These are phyloP conservation scores for Hyles euphorbiae DNA, from an alignment of 1,140 invertebrate species.

Conservation along the genomic window DNA sequence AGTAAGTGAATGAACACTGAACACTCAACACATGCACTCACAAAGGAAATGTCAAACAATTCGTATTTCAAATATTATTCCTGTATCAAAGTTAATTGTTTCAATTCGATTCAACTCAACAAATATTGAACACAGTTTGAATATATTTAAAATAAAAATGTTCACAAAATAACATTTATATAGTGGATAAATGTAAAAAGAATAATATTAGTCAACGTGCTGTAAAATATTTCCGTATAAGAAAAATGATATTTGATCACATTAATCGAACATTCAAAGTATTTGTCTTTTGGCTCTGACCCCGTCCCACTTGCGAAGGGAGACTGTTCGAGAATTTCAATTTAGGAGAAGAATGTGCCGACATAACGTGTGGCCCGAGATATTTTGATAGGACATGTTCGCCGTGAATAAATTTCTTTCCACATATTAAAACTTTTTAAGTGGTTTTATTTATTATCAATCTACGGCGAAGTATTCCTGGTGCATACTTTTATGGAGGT, in stretches of 20 bases:
- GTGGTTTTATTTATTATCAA: constrained; percentile 37
- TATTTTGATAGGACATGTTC: constrained; percentile 74
- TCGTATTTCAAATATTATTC: too few species aligned
- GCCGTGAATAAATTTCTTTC: constrained; percentile 71
- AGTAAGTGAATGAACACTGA: not conserved
- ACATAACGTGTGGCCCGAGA: constrained; percentile 74
- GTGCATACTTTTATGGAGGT: too few species aligned
- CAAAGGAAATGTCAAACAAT: too few species aligned
- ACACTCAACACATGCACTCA: not conserved
- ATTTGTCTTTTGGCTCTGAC: constrained; percentile 72
- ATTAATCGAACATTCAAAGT: constrained; percentile 70
- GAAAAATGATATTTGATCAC: constrained; percentile 59
- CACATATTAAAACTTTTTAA: constrained; percentile 71
- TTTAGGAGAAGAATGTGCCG: constrained; percentile 74
- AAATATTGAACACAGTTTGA: too few species aligned
- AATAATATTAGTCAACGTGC: too few species aligned
- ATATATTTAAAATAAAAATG: too few species aligned
- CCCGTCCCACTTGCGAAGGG: constrained; percentile 61
- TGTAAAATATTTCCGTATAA: constrained; percentile 2
- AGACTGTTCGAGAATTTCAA: constrained; percentile 73
- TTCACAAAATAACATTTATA: too few species aligned
- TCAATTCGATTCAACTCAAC: too few species aligned
- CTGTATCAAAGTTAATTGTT: too few species aligned
- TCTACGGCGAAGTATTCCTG: too few species aligned
- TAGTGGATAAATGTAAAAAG: too few species aligned